Evolutionary conservation across 2,888 invertebrate species (phyloP).

Genomic region (Shargacucullia verbasci): DNA sequence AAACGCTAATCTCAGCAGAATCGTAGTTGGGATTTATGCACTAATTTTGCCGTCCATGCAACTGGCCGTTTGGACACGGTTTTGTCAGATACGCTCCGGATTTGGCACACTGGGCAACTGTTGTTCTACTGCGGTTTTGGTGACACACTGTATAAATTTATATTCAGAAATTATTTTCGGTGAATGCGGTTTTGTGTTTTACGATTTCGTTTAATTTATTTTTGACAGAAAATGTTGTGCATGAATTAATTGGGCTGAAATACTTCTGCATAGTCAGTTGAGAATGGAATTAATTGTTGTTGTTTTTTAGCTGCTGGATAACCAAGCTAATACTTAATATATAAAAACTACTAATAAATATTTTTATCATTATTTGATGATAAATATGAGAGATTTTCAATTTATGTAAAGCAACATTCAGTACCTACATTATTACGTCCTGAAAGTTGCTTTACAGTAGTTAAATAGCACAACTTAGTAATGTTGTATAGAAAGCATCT

Average conservation of each 20-base stretch:
- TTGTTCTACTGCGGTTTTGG: conserved; percentile 61
- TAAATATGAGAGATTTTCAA: no score
- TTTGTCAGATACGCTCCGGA: conserved; percentile 70
- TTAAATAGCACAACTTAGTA: no score
- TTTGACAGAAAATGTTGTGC: conserved; percentile 1
- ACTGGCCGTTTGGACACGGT: conserved; percentile 63
- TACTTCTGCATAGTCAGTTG: neutral
- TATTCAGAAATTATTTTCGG: conserved; percentile 39
- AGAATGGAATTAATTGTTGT: neutral
- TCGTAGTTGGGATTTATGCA: conserved; percentile 69
- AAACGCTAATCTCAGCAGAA: conserved; percentile 61
- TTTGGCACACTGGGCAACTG: conserved; percentile 68
- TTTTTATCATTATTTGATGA: no score
- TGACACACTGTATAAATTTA: conserved; percentile 45
- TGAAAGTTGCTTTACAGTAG: no score
- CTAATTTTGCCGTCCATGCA: conserved; percentile 70
- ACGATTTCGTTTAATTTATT: conserved; percentile 11
- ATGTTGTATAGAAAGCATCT: no score
- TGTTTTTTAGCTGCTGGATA: no score
- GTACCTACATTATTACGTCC: no score
- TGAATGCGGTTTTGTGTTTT: conserved; percentile 30
- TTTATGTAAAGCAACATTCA: no score
- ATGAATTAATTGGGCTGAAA: neutral
- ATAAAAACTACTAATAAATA: no score
- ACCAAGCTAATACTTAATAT: no score